phyloP scores from a whole-genome alignment of 2,797 vertebrate genomes.

The Gadopsis marmoratus region DNA sequence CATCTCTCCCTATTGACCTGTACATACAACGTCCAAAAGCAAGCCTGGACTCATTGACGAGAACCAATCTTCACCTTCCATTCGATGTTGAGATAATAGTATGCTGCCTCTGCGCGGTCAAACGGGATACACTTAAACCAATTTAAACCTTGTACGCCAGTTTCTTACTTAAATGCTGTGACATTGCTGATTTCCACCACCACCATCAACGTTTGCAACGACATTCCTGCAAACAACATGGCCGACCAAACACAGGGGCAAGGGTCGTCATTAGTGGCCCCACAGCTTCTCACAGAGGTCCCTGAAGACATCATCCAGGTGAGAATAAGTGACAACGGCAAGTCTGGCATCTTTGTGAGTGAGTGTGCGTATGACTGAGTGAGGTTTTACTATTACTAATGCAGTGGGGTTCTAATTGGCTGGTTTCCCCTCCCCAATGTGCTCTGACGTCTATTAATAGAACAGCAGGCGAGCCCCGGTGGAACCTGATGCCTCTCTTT shows the following conservation, averaged over 20 bases:
- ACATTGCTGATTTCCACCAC: constrained; percentile 28
- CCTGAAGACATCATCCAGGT: constrained; percentile 41
- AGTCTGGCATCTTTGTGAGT: constrained; percentile 38
- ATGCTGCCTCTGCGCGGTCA: background rate
- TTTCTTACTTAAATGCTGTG: constrained; percentile 13
- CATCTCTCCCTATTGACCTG: background rate
- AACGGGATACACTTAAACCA: constrained; percentile 5
- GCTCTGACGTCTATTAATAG: constrained; percentile 72
- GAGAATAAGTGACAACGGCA: constrained; percentile 44
- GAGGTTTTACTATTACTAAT: constrained; percentile 41
- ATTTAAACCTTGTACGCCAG: constrained; percentile 7
- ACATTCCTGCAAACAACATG: background rate
- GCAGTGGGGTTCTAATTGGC: constrained; percentile 71
- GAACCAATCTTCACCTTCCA: background rate
- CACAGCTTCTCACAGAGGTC: constrained; percentile 2
- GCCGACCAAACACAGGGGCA: background rate
- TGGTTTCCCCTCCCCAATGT: constrained; percentile 58
- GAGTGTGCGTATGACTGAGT: constrained; percentile 29
- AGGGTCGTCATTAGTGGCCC: constrained; percentile 12
- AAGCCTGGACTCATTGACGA: background rate
- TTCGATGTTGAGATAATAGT: background rate
- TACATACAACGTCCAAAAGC: background rate
- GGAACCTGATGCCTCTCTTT: constrained; percentile 62
- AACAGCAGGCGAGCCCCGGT: constrained; percentile 49
- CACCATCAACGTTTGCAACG: background rate